Evolutionary conservation across 2,113 vertebrate genomes (phyloP).

Genomic region (Silurus asotus): DNA sequence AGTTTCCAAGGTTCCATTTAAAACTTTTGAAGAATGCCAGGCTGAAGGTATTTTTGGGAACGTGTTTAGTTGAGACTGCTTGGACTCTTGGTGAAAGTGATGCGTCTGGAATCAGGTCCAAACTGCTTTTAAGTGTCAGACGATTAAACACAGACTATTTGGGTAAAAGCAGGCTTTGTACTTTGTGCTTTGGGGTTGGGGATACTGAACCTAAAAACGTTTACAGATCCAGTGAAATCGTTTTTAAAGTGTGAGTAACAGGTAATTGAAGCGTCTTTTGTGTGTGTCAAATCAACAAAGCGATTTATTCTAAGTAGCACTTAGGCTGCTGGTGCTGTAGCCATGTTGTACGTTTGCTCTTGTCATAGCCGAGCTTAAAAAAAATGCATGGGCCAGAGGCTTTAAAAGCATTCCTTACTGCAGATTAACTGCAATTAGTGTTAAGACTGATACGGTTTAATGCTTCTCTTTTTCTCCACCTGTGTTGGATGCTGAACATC

Average conservation of each 20-base stretch:
- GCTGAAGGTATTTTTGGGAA: not conserved
- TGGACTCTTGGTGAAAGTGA: slow-evolving; percentile 18
- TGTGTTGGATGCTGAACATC: not conserved
- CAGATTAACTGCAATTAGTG: slow-evolving; percentile 30
- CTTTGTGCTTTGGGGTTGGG: not conserved
- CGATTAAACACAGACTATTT: slow-evolving; percentile 45
- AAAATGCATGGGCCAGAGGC: slow-evolving; percentile 30
- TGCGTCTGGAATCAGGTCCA: slow-evolving; percentile 43
- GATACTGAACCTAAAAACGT: slow-evolving; percentile 1
- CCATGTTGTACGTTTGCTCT: not conserved
- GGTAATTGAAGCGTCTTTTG: slow-evolving; percentile 12
- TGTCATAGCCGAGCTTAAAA: not conserved
- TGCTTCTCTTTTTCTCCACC: not conserved
- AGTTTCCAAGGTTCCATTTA: slow-evolving; percentile 15
- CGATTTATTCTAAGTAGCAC: slow-evolving; percentile 31
- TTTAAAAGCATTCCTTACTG: slow-evolving; percentile 33
- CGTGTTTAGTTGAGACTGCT: slow-evolving; percentile 35
- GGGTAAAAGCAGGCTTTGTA: slow-evolving; percentile 20
- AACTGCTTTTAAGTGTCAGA: slow-evolving; percentile 38
- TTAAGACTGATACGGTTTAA: slow-evolving; percentile 25
- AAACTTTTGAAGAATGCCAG: slow-evolving; percentile 30
- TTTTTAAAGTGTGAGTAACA: not conserved
- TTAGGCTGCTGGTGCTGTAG: slow-evolving; percentile 26
- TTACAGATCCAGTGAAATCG: slow-evolving; percentile 3
- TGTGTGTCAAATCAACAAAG: slow-evolving; percentile 17